Percentiles rank a stretch among this genome's conserved stretches.
Conservation (phyloP, 2,113 vertebrate genomes). For the Chamaea fasciata region DNA sequence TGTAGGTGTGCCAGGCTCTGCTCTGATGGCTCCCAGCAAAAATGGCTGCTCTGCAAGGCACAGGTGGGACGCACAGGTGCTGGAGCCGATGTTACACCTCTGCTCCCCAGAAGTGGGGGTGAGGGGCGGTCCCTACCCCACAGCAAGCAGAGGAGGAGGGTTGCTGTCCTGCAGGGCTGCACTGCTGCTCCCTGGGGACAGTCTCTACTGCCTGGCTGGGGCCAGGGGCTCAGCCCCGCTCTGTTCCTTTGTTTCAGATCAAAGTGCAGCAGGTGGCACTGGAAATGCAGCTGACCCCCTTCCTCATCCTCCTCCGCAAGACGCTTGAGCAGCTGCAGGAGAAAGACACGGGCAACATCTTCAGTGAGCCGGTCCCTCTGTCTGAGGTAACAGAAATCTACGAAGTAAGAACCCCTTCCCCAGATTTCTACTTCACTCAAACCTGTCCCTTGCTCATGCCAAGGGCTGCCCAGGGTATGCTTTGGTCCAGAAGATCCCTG, state of each 20-base stretch:
- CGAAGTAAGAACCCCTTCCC: slow-evolving; percentile 83
- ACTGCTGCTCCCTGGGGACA: neutral
- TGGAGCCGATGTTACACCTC: neutral
- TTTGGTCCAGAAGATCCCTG: neutral
- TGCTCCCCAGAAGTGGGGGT: accelerated
- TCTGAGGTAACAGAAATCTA: slow-evolving; percentile 94
- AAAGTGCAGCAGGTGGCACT: slow-evolving; percentile 95
- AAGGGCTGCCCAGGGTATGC: slow-evolving; percentile 9
- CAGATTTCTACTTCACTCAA: slow-evolving; percentile 66
- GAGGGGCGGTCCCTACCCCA: neutral
- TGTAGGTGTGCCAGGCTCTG: neutral
- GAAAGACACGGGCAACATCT: slow-evolving; percentile 96
- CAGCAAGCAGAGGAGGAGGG: neutral
- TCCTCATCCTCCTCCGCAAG: slow-evolving; percentile 91
- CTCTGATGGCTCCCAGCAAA: neutral
- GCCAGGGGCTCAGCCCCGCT: neutral
- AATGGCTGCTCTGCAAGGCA: slow-evolving; percentile 16
- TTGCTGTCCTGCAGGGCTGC: neutral
- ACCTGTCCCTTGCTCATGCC: slow-evolving; percentile 23
- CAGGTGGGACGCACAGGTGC: neutral
- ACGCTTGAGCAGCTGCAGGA: slow-evolving; percentile 96
- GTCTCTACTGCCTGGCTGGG: neutral
- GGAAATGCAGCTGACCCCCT: slow-evolving; percentile 96
- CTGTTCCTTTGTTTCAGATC: slow-evolving; percentile 78
- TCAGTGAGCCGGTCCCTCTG: slow-evolving; percentile 94